A percentile compares a stretch with the other conserved stretches of the same genome.
Conservation (phyloP, 2,888 invertebrate species). For the Tridacna crocea region DNA sequence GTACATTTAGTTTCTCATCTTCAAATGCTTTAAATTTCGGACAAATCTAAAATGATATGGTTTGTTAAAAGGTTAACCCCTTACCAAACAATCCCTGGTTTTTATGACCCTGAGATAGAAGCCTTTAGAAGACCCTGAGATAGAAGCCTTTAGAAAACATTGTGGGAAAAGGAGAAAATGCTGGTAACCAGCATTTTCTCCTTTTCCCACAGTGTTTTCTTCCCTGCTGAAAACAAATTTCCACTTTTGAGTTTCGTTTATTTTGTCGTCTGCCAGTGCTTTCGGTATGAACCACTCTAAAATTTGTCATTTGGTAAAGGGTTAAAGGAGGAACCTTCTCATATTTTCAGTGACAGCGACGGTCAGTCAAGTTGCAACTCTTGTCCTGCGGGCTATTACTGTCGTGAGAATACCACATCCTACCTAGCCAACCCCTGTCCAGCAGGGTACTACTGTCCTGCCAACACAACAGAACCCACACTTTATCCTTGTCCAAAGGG, state of each 20-base stretch:
- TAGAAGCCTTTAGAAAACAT: not conserved
- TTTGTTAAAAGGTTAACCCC: too few species aligned
- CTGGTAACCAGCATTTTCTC: not conserved
- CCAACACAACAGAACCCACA: conserved; percentile 73
- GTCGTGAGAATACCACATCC: conserved; percentile 76
- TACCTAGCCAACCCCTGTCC: conserved; percentile 77
- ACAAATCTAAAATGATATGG: too few species aligned
- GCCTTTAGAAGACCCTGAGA: too few species aligned
- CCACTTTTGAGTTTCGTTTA: not conserved
- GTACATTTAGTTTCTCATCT: too few species aligned
- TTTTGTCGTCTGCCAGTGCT: not conserved
- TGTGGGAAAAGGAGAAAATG: not conserved
- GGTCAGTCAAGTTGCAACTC: conserved; percentile 72
- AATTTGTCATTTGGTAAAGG: not conserved
- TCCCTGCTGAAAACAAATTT: not conserved
- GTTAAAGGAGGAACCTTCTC: not conserved
- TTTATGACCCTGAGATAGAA: too few species aligned
- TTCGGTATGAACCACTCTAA: not conserved
- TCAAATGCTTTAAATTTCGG: too few species aligned
- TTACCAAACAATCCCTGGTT: too few species aligned
- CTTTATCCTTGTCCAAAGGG: conserved; percentile 80
- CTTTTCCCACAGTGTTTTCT: not conserved
- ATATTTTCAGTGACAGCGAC: conserved; percentile 24
- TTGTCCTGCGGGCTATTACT: conserved; percentile 81
- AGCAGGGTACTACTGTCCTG: conserved; percentile 80